Evolutionary conservation across 1,140 invertebrate species (phyloP).

Genomic region (Aradophagus sp.): DNA sequence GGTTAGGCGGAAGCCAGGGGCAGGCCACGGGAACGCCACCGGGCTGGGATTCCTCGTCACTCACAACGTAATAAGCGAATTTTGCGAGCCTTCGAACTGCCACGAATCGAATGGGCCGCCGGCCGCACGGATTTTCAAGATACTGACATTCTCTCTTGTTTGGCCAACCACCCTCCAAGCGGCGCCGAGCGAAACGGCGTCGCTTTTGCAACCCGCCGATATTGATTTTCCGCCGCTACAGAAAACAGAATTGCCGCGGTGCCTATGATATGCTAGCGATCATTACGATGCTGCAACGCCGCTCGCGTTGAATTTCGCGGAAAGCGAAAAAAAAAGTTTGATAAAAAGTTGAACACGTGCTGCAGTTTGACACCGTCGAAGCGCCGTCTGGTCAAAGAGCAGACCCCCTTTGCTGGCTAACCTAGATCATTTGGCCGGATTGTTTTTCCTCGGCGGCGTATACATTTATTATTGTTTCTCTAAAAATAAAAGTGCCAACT

Average conservation of each 20-base stretch:
- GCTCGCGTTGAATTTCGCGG: too few relatives aligned
- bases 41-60: too few relatives aligned
- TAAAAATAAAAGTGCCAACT: too few relatives aligned
- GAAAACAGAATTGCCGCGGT: conserved; percentile 66
- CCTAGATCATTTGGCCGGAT: too few relatives aligned
- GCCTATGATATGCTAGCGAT: conserved; percentile 65
- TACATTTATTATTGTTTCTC: too few relatives aligned
- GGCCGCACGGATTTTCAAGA: conserved; percentile 67
- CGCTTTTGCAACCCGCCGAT: conserved; percentile 65
- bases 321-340: too few relatives aligned
- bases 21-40: not conserved
- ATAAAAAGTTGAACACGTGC: too few relatives aligned
- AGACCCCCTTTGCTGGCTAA: too few relatives aligned
- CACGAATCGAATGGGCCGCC: conserved; percentile 35
- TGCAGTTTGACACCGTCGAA: too few relatives aligned
- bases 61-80: not conserved
- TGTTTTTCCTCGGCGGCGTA: too few relatives aligned
- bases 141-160: conserved; percentile 66
- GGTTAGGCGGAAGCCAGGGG: conserved; percentile 1
- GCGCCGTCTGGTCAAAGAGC: too few relatives aligned
- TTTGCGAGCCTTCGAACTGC: conserved; percentile 3
- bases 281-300: conserved; percentile 26
- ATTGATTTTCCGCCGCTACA: conserved; percentile 72
- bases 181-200: conserved; percentile 59
- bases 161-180: conserved; percentile 62